Evolutionary conservation across 1,140 invertebrate genomes (phyloP), one percentile per base, ranked within the genome.

Genomic region (Marisa cornuarietis): DNA sequence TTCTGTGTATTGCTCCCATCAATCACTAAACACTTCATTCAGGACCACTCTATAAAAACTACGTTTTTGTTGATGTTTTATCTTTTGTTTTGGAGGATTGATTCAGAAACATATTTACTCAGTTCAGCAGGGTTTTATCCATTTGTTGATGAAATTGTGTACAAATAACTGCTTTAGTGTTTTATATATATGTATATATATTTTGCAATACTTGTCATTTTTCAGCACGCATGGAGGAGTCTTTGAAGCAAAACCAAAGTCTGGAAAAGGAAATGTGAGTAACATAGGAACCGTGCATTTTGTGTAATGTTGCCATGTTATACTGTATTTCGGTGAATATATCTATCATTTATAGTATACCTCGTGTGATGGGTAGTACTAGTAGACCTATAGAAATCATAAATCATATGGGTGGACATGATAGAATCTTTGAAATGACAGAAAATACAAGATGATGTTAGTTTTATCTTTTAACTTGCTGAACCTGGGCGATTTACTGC

Each of bases 251-350:
- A 54, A 54, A 9, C 7, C 13, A 69, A 77, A 11, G 54, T 2
- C 76, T 77, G 63, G 76, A 77, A 51, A 51, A 68, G 49, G 49
- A 66, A 66, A 63, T 77, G 76, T 77, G 24, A 76, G 74, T 65
- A 13, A 11, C 22, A 18, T 22, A 31, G 11, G 13, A 31, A 11
- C 13, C 1, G 2, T 68, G 13, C 13, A 68, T 68, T 10, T 31
- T 16, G 11, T 68, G 11, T 68, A 68, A 68, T 68, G 65, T 11
- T n/a, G 26, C 10, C 22, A 22, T 22, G 11, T 14, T n/a, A 22
- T 16, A 68, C 26, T 22, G 10, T 24, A 16, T n/a, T 14, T 68
- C 65, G 1, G 65, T n/a, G 65, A n/a, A 11, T n/a, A 11, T 68
- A 68, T 68, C 18, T 63, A 63, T 20, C n/a, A 63, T n/a, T 20